Base-by-base conservation (phyloP, 2,113 vertebrate genomes). In the Vulpes ferrilata region DNA sequence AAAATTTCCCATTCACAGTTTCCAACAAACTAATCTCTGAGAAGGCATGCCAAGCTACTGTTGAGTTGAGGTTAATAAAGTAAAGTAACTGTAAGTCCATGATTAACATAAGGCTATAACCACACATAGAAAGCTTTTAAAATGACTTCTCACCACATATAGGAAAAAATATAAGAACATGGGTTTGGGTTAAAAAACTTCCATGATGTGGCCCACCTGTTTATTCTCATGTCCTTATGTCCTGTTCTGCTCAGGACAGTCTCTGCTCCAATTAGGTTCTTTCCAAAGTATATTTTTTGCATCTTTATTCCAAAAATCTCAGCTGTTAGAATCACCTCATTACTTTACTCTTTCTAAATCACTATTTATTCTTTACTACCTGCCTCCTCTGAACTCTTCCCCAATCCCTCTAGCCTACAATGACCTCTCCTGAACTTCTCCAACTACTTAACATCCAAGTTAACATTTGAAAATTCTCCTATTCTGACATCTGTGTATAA, bases 401-500 rank as follows among this genome's bases (percentile, higher is more conserved):
- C 59, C 30, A 64, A 55, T 48, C 23, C 27, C 3, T 64, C 27
- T 62, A 27, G 62, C 11, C 43, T 32, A 69, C 51, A 88, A 78
- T 74, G 43, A 60, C 7, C 51, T 69, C 57, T 81, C 60, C 69
- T 87, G 60, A 87, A 97, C 22, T 95, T 96, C 69, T 71, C 55
- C 35, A 79, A 64, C 15, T 15, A 82, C 3, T 90, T 64, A 90
- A 74, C 71, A 96, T 30, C 35, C 64, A 94, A 94, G 43, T 57
- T 59, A 92, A 85, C 57, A 88, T 81, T 22, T 82, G 19, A 86
- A 71, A 82, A 84, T 94, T 92, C 35, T 85, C 30, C n/a, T 88
- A 78, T 71, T 90, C 60, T 69, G 11, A 59, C 38, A 78, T 81
- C 93, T 90, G 23, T 53, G 11, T 65, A 76, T 80, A 69, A 88